phyloP scores from a whole-genome alignment of 2,797 vertebrate species.

The Hydrolagus colliei region DNA sequence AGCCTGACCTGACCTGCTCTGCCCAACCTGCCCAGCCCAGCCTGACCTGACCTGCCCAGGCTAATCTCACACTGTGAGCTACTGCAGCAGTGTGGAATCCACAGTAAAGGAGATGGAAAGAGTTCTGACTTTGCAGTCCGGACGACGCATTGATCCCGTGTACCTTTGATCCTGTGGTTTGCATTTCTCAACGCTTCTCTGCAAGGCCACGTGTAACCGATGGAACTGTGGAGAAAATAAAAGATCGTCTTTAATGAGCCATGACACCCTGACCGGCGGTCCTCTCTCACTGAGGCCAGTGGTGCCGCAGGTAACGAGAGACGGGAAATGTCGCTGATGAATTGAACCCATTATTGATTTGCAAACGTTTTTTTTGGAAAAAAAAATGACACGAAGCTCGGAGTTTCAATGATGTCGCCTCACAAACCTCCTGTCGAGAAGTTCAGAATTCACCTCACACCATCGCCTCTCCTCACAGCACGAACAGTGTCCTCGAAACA shows the following conservation, averaged over 20 bases:
- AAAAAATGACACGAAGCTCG: background rate
- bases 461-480: no score
- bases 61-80: background rate
- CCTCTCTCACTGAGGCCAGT: no score
- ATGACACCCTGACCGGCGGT: no score
- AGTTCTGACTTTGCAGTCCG: background rate
- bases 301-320: background rate
- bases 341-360: background rate
- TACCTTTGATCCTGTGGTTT: conserved; percentile 71
- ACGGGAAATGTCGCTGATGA: background rate
- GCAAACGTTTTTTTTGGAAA: no score
- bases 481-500: no score
- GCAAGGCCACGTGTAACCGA: conserved; percentile 76
- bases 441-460: no score
- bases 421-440: no score
- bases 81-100: background rate
- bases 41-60: no score
- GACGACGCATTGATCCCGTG: conserved; percentile 33
- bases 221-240: conserved; percentile 68
- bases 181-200: conserved; percentile 70
- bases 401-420: background rate
- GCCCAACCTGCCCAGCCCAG: no score
- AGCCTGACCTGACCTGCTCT: no score
- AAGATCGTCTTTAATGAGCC: background rate
- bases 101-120: background rate